phyloP scores from a whole-genome alignment of 2,113 vertebrate species.

The Chaetodon trifascialis region DNA sequence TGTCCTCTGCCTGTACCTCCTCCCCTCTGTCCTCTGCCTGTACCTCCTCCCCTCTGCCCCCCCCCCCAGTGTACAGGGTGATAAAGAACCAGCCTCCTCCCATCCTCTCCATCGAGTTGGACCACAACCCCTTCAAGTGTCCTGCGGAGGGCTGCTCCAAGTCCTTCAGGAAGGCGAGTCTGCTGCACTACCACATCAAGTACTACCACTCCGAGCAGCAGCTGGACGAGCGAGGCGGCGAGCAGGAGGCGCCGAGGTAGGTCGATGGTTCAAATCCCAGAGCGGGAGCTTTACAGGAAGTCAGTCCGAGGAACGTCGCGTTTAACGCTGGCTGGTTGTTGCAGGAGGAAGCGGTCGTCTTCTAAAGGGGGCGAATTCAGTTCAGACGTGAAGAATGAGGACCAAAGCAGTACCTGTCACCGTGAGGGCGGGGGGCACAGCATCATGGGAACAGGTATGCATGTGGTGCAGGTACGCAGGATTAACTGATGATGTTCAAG shows the following conservation, averaged over 20 bases:
- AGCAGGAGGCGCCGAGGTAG: constrained; percentile 79
- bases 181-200: constrained; percentile 98
- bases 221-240: constrained; percentile 83
- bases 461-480: constrained; percentile 76
- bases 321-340: neutral
- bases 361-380: constrained; percentile 78
- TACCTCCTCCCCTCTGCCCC: too few species aligned
- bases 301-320: neutral
- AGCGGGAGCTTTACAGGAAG: neutral
- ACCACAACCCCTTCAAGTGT: constrained; percentile 96
- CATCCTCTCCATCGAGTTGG: constrained; percentile 90
- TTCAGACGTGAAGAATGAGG: constrained; percentile 82
- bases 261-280: neutral
- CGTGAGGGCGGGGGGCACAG: constrained; percentile 71
- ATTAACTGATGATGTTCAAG: too few species aligned
- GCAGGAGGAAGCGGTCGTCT: constrained; percentile 87
- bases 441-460: constrained; percentile 80
- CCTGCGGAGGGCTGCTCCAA: constrained; percentile 92
- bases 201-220: constrained; percentile 94
- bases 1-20: neutral
- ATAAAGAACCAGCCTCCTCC: constrained; percentile 90
- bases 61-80: constrained; percentile 92
- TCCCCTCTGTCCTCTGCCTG: neutral
- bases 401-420: constrained; percentile 71
- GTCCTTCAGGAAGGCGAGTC: constrained; percentile 95